These are phyloP conservation scores for Neotoxoptera formosana DNA, from an alignment of 1,140 invertebrate genomes.

Conservation along the genomic window DNA sequence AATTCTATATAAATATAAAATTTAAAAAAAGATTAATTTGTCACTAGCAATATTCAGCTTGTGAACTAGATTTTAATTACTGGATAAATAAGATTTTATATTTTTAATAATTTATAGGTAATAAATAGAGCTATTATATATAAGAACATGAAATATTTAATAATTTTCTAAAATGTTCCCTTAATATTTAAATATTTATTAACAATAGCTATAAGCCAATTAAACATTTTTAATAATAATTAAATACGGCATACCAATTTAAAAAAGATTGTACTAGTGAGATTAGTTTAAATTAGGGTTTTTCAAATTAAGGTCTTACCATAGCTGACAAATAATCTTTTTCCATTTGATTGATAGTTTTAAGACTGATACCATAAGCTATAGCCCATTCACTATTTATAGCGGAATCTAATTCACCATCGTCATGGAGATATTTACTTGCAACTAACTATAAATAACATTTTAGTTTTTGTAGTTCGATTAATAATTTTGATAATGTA, in stretches of 20 bases:
- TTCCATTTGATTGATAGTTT: slow-evolving; percentile 84
- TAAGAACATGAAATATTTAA: neutral
- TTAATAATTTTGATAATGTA: neutral
- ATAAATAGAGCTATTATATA: too few species aligned
- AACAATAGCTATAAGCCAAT: too few species aligned
- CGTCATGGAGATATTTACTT: slow-evolving; percentile 92
- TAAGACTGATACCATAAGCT: slow-evolving; percentile 76
- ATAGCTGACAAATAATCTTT: slow-evolving; percentile 88
- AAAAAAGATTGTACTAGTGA: neutral
- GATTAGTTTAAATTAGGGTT: neutral
- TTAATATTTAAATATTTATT: neutral
- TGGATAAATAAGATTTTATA: neutral
- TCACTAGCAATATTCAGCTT: neutral
- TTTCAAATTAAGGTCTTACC: slow-evolving; percentile 70
- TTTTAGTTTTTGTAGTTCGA: slow-evolving; percentile 49
- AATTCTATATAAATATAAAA: slow-evolving; percentile 71
- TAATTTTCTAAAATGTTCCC: neutral
- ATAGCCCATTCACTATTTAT: slow-evolving; percentile 89
- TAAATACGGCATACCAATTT: neutral
- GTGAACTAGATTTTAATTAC: neutral
- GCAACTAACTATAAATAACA: slow-evolving; percentile 82
- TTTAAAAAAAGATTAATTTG: neutral
- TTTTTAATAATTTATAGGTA: neutral
- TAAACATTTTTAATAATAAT: too few species aligned
- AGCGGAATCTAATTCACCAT: slow-evolving; percentile 88